These are phyloP conservation scores for Picus viridis DNA, from an alignment of 2,797 vertebrate genomes.

Conservation along the genomic window DNA sequence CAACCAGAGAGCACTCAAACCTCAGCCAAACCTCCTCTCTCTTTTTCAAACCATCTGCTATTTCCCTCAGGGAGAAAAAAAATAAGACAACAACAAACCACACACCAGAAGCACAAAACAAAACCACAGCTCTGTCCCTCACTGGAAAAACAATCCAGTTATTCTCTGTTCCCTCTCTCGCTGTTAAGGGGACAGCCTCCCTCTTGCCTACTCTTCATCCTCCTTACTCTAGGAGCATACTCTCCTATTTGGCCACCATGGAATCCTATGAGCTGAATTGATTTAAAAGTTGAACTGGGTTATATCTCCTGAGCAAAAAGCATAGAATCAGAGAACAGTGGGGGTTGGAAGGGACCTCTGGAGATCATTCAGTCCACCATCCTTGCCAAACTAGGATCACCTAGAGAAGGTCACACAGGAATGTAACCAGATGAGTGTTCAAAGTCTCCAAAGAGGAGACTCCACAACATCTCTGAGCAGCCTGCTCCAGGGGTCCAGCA, in stretches of 20 bases:
- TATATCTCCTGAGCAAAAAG: not conserved
- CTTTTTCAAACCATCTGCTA: not conserved
- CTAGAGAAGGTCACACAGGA: too few species aligned
- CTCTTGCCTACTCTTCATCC: not conserved
- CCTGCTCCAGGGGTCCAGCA: too few species aligned
- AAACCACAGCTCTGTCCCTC: not conserved
- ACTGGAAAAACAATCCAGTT: not conserved
- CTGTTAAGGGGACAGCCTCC: not conserved
- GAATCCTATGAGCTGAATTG: not conserved
- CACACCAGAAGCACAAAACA: not conserved
- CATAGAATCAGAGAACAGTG: too few species aligned
- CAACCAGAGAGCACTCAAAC: not conserved
- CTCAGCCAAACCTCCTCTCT: not conserved
- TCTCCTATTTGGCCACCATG: not conserved
- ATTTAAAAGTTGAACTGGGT: not conserved
- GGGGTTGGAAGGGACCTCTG: too few species aligned
- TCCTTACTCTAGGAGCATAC: rapidly evolving
- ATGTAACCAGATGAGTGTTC: too few species aligned
- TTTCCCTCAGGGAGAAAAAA: not conserved
- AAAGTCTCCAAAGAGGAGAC: too few species aligned
- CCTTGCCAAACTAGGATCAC: too few species aligned
- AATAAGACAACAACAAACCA: too few species aligned
- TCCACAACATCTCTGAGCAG: too few species aligned
- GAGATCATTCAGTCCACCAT: too few species aligned
- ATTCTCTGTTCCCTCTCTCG: too few species aligned